phyloP scores from a whole-genome alignment of 35 echinoderm and acorn worm genomes.

The Stichopus chloronotus region DNA sequence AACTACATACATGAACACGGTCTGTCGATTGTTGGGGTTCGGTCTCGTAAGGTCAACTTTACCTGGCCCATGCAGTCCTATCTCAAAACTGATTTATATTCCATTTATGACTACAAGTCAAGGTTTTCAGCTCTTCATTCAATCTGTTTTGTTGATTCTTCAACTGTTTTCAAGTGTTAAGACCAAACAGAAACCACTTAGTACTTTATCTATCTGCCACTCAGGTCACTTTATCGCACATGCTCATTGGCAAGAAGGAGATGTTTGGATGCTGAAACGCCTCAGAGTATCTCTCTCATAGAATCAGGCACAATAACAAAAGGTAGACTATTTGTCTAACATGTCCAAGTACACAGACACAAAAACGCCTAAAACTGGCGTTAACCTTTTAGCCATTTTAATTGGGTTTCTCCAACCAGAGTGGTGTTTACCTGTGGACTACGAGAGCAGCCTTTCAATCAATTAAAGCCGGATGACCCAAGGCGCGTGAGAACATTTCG shows the following conservation, averaged over 20 bases:
- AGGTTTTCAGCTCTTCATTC: too few species aligned
- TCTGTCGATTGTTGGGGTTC: too few species aligned
- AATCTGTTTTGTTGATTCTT: too few species aligned
- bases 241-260: background rate
- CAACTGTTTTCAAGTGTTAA: background rate
- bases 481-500: background rate
- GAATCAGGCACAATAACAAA: background rate
- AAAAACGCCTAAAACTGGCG: background rate
- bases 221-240: background rate
- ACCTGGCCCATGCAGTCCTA: too few species aligned
- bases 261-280: background rate
- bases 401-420: background rate
- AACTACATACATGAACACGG: too few species aligned
- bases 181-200: background rate
- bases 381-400: background rate
- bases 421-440: background rate
- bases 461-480: background rate
- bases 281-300: background rate
- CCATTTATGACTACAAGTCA: too few species aligned
- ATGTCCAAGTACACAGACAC: background rate
- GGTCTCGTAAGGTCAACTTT: too few species aligned
- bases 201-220: background rate
- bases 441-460: background rate
- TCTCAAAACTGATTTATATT: too few species aligned
- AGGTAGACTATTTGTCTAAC: background rate